Conservation (phyloP, 2,888 invertebrate genomes). For the Parasteatoda lunata region DNA sequence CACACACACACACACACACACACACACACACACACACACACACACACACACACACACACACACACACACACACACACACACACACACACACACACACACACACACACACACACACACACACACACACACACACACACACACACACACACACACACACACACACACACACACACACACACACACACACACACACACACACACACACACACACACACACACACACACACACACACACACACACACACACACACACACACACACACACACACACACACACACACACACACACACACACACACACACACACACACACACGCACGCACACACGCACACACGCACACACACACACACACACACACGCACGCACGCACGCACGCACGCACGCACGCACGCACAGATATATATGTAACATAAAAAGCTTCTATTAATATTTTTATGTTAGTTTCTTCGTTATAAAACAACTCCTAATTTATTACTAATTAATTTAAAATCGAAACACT, state of each 20-base stretch:
- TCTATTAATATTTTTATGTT: too few species aligned
- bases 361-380: neutral
- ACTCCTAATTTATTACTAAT: too few species aligned
- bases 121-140: neutral
- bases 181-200: neutral
- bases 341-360: neutral
- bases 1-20: neutral
- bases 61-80: neutral
- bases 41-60: neutral
- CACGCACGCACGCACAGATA: neutral
- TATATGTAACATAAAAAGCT: too few species aligned
- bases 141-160: neutral
- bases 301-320: neutral
- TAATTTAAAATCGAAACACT: too few species aligned
- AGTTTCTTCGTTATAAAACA: too few species aligned
- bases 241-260: neutral
- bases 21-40: neutral
- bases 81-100: neutral
- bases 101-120: neutral
- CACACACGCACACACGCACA: neutral
- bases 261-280: neutral
- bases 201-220: neutral
- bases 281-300: neutral
- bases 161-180: neutral
- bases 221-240: neutral